Base-by-base conservation (phyloP, 2,797 vertebrate species). In the Menidia menidia region DNA sequence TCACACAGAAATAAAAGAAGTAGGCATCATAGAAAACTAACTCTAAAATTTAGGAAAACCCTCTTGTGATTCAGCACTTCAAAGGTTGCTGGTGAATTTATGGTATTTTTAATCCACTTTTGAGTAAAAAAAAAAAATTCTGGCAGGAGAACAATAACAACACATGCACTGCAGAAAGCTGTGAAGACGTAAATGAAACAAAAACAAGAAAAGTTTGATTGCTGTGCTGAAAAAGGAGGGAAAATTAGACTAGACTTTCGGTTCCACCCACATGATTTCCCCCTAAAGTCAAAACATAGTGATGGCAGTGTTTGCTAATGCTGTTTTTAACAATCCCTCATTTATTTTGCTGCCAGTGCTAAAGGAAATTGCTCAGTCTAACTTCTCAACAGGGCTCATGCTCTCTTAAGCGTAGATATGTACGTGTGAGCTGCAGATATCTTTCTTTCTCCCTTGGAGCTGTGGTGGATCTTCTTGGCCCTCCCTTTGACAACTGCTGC, bases 401-500 rank as follows among this genome's bases (percentile, higher is more conserved):
- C 42, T 66, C 79, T 75, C 56, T 63, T 72, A 79, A 63, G 68
- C 75, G 73, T 71, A 65, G 59, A 62, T 25, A 25, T 25, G 25
- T 25, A 25, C 25, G 25, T 25, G 25, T 25, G 25, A 25, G 25
- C 25, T 1, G 25, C 25, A 25, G 25, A 66, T 75, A 11, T 68
- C 60, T 54, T 48, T 50, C 43, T 64, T 39, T 64, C 64, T 66
- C 60, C 71, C 25, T 74, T 52, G 48, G 33, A 25, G 64, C 42
- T 69, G 47, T 71, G 65, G 52, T 72, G 82, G 82, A 83, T 83
- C 71, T 72, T 81, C 68, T 87, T 71, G 45, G 78, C 76, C 80
- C 81, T 85, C 80, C 66, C 85, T 80, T 84, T 74, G 83, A 90
- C 77, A 83, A 85, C 71, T 87, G 70, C 73, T 77, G 78, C 80